Conservation (phyloP, 2,113 vertebrate species). For the Scomber colias region DNA sequence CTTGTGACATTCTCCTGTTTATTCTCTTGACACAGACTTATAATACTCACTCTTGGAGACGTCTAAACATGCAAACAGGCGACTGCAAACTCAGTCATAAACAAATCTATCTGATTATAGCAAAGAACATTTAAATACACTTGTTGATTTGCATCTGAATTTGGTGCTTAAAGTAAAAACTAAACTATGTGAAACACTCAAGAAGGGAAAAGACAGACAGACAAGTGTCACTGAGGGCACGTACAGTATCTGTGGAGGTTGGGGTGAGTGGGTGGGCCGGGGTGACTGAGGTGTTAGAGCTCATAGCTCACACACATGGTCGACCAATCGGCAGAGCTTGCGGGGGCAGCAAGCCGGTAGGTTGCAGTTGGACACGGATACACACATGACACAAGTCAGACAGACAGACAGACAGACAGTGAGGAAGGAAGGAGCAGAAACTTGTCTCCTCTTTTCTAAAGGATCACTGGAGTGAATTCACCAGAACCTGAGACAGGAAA, state of each 20-base stretch:
- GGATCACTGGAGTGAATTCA: slow-evolving; percentile 13
- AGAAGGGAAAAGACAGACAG: not conserved
- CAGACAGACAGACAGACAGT: not conserved
- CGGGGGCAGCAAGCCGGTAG: slow-evolving; percentile 62
- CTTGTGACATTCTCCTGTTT: too few species aligned
- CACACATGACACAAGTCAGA: slow-evolving; percentile 44
- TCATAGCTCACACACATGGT: slow-evolving; percentile 55
- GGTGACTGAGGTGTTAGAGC: slow-evolving; percentile 51
- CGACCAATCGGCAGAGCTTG: slow-evolving; percentile 63
- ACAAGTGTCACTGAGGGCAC: slow-evolving; percentile 42
- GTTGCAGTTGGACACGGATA: slow-evolving; percentile 26
- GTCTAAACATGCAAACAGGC: too few species aligned
- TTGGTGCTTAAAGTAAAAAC: not conserved
- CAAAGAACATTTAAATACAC: too few species aligned
- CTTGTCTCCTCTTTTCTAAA: not conserved
- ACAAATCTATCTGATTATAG: too few species aligned
- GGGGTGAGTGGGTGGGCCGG: slow-evolving; percentile 24
- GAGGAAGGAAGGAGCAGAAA: not conserved
- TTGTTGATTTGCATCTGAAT: not conserved
- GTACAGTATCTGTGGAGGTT: slow-evolving; percentile 20
- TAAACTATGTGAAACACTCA: not conserved
- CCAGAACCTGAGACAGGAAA: slow-evolving; percentile 17
- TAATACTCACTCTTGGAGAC: not conserved
- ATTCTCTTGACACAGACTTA: not conserved
- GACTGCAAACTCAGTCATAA: too few species aligned